Base-by-base conservation (phyloP, 1,140 invertebrate species). In the Amyelois transitella region DNA sequence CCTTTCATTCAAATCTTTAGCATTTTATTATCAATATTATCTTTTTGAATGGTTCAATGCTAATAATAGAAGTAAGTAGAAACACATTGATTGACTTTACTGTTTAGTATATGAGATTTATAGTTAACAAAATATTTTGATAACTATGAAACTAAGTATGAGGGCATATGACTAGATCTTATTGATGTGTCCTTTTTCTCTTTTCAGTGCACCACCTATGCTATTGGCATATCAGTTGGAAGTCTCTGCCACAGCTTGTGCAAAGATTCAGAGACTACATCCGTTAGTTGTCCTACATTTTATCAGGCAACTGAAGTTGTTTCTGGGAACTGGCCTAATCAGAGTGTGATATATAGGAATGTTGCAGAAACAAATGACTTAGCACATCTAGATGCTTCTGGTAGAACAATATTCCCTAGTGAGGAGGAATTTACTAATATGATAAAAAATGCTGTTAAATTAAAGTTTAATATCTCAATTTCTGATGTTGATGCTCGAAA, bases 221-320 rank as follows among this genome's bases (percentile, higher is more conserved):
- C 72, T 47, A 75, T 86, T 56, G 89, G 89, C 6, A 55, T 80
- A 48, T 90, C 90, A 2, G 70, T 91, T 45, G 92, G 92, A 57
- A 90, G 89, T 60, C 70, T 92, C 7, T 92, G 92, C 67, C 78
- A 82, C 12, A 88, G 90, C 2, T 65, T 92, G 2, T 92, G 92
- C 69, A 62, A 82, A 8, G 78, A 88, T 53, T 77, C 81, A 50
- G 85, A 86, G 5, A 87, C 91, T 49, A 75, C 90, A 45, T 89
- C 90, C 0, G 57, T 92, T 2, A 88, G 88, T 2, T 92, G 91
- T 59, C 89, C 92, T 60, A 86, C 89, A 7, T 89, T 91, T 38
- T 89, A 90, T 57, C 78, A 83, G 17, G 89, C 89, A 18, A 92
- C 91, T 66, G 90, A 91, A 61, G 80, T 89, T 1, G 89, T 91